Conservation (phyloP, 64 coral and sea anemone species). For the Dendronephthya gigantea region DNA sequence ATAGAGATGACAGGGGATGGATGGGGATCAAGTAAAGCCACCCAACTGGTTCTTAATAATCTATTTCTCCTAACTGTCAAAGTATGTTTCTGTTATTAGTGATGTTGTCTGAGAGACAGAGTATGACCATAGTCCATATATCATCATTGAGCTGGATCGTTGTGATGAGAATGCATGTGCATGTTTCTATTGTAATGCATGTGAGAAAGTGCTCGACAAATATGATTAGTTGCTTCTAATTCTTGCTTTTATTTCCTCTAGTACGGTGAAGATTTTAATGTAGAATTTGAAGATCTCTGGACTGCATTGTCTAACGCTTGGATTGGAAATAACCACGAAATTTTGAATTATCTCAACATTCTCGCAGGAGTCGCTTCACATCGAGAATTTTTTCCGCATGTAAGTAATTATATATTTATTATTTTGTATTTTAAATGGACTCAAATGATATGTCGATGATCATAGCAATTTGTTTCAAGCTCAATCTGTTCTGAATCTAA, state of each 20-base stretch:
- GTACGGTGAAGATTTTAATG: constrained; percentile 11
- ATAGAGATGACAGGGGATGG: constrained; percentile 80
- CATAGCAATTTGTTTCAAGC: too few relatives aligned
- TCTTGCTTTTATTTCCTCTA: not conserved
- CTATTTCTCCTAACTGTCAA: constrained; percentile 91
- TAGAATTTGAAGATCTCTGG: constrained; percentile 5
- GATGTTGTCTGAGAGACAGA: not conserved
- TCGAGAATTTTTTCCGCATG: not conserved
- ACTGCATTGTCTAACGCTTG: not conserved
- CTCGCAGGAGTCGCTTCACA: not conserved
- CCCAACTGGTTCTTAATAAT: constrained; percentile 82
- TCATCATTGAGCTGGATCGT: not conserved
- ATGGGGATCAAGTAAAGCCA: constrained; percentile 89
- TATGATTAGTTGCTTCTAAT: not conserved
- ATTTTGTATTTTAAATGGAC: not conserved
- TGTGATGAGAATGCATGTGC: not conserved
- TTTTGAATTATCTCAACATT: constrained; percentile 5
- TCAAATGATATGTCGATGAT: too few relatives aligned
- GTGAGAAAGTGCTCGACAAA: not conserved
- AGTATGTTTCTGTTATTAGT: constrained; percentile 31
- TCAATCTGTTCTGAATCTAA: too few relatives aligned
- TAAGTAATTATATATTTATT: too few relatives aligned
- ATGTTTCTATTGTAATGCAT: too few relatives aligned
- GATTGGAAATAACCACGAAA: constrained; percentile 12
- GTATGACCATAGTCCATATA: too few relatives aligned